A percentile compares a stretch with the other conserved stretches of the same genome.
These are phyloP conservation scores for Gisinianus flammeolus DNA, from an alignment of 2,888 invertebrate genomes.

Conservation along the genomic window DNA sequence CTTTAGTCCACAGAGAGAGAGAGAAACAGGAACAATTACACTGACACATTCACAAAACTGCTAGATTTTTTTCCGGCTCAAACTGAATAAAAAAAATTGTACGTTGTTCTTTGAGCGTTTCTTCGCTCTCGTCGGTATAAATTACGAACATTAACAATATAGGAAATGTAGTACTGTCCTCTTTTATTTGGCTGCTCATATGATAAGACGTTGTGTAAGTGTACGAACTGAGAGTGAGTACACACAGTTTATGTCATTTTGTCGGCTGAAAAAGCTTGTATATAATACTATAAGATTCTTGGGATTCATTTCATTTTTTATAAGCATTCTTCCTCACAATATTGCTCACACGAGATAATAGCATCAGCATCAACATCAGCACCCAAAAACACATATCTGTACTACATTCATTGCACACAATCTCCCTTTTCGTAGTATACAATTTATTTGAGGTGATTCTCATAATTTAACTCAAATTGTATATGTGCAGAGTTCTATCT, in stretches of 20 bases:
- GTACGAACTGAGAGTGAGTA: too few species aligned
- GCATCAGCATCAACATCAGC: neutral
- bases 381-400: too few species aligned
- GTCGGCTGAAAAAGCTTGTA: neutral
- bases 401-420: too few species aligned
- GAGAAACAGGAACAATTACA: neutral
- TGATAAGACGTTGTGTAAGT: neutral
- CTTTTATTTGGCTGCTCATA: neutral
- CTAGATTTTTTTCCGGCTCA: neutral
- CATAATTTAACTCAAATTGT: too few species aligned
- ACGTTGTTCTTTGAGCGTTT: neutral
- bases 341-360: neutral
- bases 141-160: neutral
- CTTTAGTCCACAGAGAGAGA: too few species aligned
- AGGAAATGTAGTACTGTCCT: neutral
- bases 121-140: neutral
- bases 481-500: too few species aligned
- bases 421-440: too few species aligned
- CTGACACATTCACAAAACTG: neutral
- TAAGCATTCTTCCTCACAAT: neutral
- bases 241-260: neutral
- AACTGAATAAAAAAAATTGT: neutral
- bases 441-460: too few species aligned
- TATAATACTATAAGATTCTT: neutral
- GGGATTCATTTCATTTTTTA: neutral